Percentiles rank a stretch among this genome's conserved stretches.
phyloP scores from a whole-genome alignment of 1,140 invertebrate species.

The Mycetomoellerius zeteki region DNA sequence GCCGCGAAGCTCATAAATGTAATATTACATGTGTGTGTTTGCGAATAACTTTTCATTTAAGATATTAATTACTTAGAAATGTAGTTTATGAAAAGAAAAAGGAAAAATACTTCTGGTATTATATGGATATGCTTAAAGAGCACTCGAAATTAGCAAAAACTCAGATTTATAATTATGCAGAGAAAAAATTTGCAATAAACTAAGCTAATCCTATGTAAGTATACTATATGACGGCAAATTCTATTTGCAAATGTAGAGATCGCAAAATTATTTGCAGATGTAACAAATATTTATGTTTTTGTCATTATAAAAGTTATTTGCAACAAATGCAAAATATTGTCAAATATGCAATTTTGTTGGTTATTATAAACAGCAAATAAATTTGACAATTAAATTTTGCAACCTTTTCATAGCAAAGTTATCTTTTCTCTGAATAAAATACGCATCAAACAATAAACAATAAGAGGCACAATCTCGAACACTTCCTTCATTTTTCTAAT shows the following conservation, averaged over 20 bases:
- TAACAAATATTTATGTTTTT: too few relatives aligned
- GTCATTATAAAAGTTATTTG: too few relatives aligned
- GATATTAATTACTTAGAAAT: background rate
- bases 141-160: background rate
- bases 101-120: background rate
- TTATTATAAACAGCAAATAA: too few relatives aligned
- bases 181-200: too few relatives aligned
- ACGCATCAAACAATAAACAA: background rate
- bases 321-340: too few relatives aligned
- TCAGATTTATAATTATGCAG: background rate
- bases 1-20: background rate
- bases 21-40: background rate
- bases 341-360: too few relatives aligned
- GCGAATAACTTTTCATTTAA: constrained; percentile 8
- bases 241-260: too few relatives aligned
- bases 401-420: too few relatives aligned
- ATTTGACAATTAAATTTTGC: too few relatives aligned
- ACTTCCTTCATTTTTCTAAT: background rate
- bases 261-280: too few relatives aligned
- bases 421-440: background rate
- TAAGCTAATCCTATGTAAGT: too few relatives aligned
- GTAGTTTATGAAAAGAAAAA: background rate
- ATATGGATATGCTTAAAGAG: background rate
- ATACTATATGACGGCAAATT: too few relatives aligned
- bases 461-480: background rate